phyloP scores from a whole-genome alignment of 1,140 invertebrate genomes.

The Trinorchestia longiramus region DNA sequence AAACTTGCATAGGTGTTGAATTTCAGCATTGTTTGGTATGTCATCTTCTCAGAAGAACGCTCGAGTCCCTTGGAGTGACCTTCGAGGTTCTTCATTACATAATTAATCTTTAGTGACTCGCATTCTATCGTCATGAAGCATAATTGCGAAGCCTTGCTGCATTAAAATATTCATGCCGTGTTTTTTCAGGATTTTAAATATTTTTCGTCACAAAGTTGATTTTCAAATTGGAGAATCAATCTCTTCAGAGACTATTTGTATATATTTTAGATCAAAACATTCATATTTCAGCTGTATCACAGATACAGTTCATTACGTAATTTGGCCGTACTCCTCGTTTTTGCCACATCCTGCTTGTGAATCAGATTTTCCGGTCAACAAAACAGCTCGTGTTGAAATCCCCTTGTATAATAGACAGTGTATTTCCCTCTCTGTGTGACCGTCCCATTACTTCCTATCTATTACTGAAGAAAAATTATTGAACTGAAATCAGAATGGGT shows the following conservation, averaged over 20 bases:
- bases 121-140: not conserved
- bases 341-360: not conserved
- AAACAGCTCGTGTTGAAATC: not conserved
- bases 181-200: not conserved
- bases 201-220: not conserved
- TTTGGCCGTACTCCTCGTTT: not conserved
- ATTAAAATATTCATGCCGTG: not conserved
- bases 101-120: not conserved
- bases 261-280: not conserved
- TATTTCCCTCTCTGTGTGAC: too few species aligned
- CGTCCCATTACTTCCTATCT: too few species aligned
- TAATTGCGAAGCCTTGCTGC: not conserved
- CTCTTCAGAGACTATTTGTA: too few species aligned
- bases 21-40: not conserved
- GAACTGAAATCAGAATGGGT: too few species aligned
- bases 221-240: not conserved
- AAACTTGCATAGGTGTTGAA: not conserved
- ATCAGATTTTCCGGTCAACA: not conserved
- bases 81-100: not conserved
- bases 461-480: too few species aligned
- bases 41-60: not conserved
- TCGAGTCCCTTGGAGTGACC: not conserved
- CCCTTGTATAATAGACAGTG: too few species aligned
- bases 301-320: not conserved
- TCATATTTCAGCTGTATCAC: not conserved